Evolutionary conservation across 1,140 invertebrate species (phyloP).

Genomic region (Lamellibrachia luymesi): DNA sequence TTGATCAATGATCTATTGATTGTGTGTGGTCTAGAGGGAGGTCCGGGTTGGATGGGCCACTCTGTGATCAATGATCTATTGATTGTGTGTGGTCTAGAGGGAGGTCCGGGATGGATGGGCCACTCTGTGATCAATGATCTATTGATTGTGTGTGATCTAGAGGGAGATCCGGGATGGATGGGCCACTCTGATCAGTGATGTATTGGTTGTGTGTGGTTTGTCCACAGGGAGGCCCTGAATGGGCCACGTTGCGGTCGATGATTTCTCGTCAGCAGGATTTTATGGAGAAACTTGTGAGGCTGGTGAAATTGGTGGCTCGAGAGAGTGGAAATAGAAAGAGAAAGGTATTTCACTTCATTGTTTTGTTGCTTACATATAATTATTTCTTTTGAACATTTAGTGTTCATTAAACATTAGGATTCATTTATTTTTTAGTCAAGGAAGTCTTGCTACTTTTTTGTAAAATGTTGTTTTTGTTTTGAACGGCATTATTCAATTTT

Average conservation of each 20-base stretch:
- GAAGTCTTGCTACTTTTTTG: not conserved
- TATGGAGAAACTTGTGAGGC: conserved; percentile 82
- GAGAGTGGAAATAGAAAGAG: conserved; percentile 89
- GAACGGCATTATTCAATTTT: not conserved
- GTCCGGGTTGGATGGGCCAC: not conserved
- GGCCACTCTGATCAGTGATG: not conserved
- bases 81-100: conserved; percentile 45
- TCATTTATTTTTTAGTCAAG: not conserved
- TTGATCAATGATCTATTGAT: conserved; percentile 69
- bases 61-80: not conserved
- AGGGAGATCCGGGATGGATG: conserved; percentile 51
- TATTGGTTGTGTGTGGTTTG: conserved; percentile 8
- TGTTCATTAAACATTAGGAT: not conserved
- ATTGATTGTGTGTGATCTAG: conserved; percentile 13
- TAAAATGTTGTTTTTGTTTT: not conserved
- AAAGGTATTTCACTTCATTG: conserved; percentile 63
- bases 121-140: not conserved
- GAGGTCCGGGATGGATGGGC: conserved; percentile 35
- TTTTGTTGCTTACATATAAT: not conserved
- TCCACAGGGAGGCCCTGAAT: conserved; percentile 65
- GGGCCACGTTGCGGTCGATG: conserved; percentile 69
- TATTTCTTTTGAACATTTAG: not conserved
- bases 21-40: too few species aligned
- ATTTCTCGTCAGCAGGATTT: conserved; percentile 83
- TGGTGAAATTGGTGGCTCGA: conserved; percentile 87